Conservation (phyloP, 37 sponge, comb jelly and placozoan genomes). For the Mnemiopsis leidyi region DNA sequence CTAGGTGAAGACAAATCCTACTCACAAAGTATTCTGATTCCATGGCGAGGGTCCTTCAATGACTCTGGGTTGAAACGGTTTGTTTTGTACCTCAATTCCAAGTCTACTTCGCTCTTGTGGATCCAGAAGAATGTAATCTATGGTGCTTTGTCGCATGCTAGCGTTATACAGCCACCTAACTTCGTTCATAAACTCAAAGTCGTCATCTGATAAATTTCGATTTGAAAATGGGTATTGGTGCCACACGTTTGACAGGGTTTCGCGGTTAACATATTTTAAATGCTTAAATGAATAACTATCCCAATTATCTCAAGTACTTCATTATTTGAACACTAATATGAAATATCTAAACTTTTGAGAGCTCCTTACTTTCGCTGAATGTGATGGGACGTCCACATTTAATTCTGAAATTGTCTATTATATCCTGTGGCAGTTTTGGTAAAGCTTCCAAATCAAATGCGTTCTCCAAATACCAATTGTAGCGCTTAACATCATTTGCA, state of each 20-base stretch:
- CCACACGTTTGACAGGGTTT: too few relatives aligned
- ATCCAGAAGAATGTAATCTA: slow-evolving; percentile 48
- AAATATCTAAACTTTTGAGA: too few relatives aligned
- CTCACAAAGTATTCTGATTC: not conserved
- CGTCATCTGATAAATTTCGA: too few relatives aligned
- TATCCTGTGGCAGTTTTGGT: not conserved
- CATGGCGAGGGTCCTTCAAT: slow-evolving; percentile 28
- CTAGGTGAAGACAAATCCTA: too few relatives aligned
- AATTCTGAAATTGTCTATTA: not conserved
- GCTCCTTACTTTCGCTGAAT: not conserved
- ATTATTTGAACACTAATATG: not conserved
- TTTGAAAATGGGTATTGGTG: too few relatives aligned
- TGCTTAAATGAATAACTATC: not conserved
- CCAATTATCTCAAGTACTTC: not conserved
- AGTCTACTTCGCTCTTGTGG: slow-evolving; percentile 39
- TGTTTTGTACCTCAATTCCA: slow-evolving; percentile 56
- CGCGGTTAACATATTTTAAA: too few relatives aligned
- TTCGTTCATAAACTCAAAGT: not conserved
- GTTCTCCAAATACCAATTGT: slow-evolving; percentile 53
- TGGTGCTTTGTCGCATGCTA: slow-evolving; percentile 20
- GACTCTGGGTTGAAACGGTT: not conserved
- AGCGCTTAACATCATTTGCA: not conserved
- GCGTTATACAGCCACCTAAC: slow-evolving; percentile 10
- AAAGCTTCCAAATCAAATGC: not conserved
- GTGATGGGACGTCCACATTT: not conserved